Evolutionary conservation across 2,113 vertebrate species (phyloP), one percentile per base, ranked within the genome.

Genomic region (Monopterus albus): DNA sequence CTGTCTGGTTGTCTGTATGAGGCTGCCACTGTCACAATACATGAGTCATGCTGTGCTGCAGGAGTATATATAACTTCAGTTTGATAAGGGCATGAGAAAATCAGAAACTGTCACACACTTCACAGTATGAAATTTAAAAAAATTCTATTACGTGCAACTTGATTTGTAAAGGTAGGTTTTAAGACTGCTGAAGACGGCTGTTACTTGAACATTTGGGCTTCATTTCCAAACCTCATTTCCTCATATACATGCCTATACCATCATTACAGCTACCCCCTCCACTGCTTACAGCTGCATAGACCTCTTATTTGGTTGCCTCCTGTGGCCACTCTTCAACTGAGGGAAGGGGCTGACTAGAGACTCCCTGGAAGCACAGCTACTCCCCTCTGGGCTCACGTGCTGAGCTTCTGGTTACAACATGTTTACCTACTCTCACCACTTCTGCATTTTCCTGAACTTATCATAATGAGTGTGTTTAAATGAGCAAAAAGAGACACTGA

Each of bases 351-450:
- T 87, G 64, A 74, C 79, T 87, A 82, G 88, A 90, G 91, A 85
- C 88, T 91, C 89, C 90, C 60, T 78, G 73, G 58, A 91, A 92
- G 89, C 88, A 88, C 91, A 90, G 85, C 89, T 89, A 85, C 83
- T 88, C 81, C 75, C 80, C 88, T 79, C 61, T 17, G 72, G 82
- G 77, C 87, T 87, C 84, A 87, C 53, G 64, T 46, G 58, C 65
- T 38, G 61, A 76, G 90, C 81, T 84, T 91, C 78, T 58, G 78
- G 89, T 92, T 91, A 90, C 89, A 91, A 82, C 87, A 82, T 85
- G 85, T 91, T 91, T 90, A 91, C 84, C 86, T 90, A 38, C 83
- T 87, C 72, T 72, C 23, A 59, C 83, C 74, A 88, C 89, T 91
- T 91, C 90, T 91, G 82, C 87, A 88, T 92, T 91, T 81, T 81